Evolutionary conservation across 2,113 vertebrate species (phyloP).

Genomic region (Ornithorhynchus anatinus): DNA sequence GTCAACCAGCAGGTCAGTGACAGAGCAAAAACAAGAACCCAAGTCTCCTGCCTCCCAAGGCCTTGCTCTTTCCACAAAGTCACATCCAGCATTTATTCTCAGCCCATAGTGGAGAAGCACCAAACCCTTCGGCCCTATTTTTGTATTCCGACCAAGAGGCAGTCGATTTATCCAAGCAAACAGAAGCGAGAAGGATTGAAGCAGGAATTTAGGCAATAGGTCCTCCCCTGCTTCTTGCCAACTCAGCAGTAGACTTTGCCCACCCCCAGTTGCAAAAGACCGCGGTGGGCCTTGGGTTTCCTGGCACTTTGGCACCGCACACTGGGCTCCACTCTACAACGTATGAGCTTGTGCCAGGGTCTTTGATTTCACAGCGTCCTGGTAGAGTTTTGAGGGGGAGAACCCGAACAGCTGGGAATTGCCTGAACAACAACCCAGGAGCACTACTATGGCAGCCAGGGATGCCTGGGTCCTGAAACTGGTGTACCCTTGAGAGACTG

Average conservation of each 20-base stretch:
- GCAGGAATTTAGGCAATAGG: not conserved
- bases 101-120: not conserved
- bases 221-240: not conserved
- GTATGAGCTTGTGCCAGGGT: rapidly evolving
- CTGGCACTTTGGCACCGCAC: rapidly evolving
- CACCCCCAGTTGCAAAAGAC: rapidly evolving
- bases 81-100: too few relatives aligned
- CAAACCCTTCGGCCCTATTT: too few relatives aligned
- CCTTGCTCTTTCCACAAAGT: too few relatives aligned
- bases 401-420: not conserved
- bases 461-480: rapidly evolving
- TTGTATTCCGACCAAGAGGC: not conserved
- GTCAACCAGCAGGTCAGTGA: too few relatives aligned
- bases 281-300: rapidly evolving
- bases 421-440: not conserved
- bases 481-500: rapidly evolving
- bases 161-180: not conserved
- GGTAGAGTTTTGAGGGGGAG: not conserved
- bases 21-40: too few relatives aligned
- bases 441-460: not conserved
- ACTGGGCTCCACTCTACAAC: rapidly evolving
- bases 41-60: too few relatives aligned
- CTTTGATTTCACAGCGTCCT: not conserved
- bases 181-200: not conserved
- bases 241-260: rapidly evolving